These are phyloP conservation scores for Caloenas nicobarica DNA, from an alignment of 2,113 vertebrate genomes.

Conservation along the genomic window DNA sequence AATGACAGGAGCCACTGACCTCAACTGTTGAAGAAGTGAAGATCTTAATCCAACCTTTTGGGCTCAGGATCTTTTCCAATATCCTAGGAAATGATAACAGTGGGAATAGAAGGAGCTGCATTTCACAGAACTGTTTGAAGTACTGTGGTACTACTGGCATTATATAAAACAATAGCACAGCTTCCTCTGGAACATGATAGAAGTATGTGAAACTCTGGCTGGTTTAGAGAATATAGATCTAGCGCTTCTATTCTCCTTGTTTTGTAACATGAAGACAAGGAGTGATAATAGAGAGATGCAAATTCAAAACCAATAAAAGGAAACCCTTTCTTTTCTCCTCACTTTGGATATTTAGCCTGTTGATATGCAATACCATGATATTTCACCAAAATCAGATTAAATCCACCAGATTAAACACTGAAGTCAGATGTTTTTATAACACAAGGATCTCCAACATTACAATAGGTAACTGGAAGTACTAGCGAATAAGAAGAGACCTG, in stretches of 20 bases:
- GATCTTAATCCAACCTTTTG: neutral
- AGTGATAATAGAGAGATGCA: neutral
- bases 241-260: neutral
- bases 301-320: neutral
- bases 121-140: conserved; percentile 13
- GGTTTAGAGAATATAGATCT: neutral
- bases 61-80: neutral
- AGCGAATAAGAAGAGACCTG: neutral
- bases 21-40: neutral
- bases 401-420: neutral
- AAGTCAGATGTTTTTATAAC: neutral
- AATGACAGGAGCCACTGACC: neutral
- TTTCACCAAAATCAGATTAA: neutral
- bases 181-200: neutral
- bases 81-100: neutral
- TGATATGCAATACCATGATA: neutral
- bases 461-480: neutral
- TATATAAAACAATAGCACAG: conserved; percentile 33
- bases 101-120: neutral
- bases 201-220: neutral
- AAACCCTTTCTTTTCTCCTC: neutral
- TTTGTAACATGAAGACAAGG: neutral
- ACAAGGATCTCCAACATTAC: neutral
- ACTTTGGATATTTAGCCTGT: neutral
- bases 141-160: neutral